phyloP scores from a whole-genome alignment of 2,888 invertebrate genomes.

The Nomada ferruginata region DNA sequence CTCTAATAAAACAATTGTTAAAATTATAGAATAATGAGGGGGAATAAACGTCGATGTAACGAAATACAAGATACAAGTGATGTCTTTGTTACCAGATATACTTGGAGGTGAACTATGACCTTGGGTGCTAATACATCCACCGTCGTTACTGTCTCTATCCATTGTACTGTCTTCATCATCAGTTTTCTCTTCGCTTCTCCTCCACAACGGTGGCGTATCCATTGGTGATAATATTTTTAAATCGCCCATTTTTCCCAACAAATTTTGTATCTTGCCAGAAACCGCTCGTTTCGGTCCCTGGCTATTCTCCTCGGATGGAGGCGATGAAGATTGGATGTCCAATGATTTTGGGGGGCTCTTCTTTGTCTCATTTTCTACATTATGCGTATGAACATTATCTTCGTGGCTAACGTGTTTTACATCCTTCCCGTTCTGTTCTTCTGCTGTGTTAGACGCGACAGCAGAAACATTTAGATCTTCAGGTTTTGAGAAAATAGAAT shows the following conservation, averaged over 20 bases:
- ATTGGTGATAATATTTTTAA: slow-evolving; percentile 81
- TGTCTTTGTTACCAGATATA: slow-evolving; percentile 62
- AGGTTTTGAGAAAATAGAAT: neutral
- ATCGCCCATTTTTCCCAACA: slow-evolving; percentile 81
- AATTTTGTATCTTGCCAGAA: slow-evolving; percentile 80
- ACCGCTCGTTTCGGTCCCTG: slow-evolving; percentile 71
- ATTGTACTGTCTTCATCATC: slow-evolving; percentile 70
- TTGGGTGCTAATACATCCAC: slow-evolving; percentile 74
- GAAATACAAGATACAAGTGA: slow-evolving; percentile 6
- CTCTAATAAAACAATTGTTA: slow-evolving; percentile 46
- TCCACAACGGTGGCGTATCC: slow-evolving; percentile 77
- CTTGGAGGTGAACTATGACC: slow-evolving; percentile 72
- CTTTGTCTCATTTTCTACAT: slow-evolving; percentile 60
- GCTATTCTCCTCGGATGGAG: slow-evolving; percentile 64
- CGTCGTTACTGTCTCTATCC: slow-evolving; percentile 76
- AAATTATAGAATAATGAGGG: neutral
- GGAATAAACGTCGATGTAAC: neutral
- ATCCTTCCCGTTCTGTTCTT: slow-evolving; percentile 24
- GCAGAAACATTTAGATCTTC: neutral
- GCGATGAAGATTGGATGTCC: slow-evolving; percentile 67
- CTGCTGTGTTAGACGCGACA: neutral
- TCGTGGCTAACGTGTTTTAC: neutral
- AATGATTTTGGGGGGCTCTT: slow-evolving; percentile 78
- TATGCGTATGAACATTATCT: neutral
- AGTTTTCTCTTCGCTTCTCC: slow-evolving; percentile 75